These are phyloP conservation scores for Ochropleura plecta DNA, from an alignment of 2,888 invertebrate genomes.

Conservation along the genomic window DNA sequence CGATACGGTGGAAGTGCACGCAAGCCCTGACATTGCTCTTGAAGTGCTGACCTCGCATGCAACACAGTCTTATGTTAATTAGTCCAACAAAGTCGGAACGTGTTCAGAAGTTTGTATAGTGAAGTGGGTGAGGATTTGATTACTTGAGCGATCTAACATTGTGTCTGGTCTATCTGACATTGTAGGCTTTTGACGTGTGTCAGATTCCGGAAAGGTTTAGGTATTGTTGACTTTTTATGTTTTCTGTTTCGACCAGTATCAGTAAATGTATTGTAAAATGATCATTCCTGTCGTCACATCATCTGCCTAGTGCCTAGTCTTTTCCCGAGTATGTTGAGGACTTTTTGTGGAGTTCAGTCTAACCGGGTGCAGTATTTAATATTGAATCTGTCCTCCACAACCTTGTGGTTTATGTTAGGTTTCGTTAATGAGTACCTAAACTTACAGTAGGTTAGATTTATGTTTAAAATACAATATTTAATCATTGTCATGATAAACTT, in stretches of 20 bases:
- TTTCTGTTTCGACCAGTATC: background rate
- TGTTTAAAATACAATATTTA: background rate
- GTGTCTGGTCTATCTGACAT: background rate
- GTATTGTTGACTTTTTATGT: background rate
- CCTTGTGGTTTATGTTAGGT: too few relatives aligned
- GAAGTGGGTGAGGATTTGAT: conserved; percentile 30
- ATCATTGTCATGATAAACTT: background rate
- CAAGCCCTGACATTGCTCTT: conserved; percentile 61
- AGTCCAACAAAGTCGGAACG: conserved; percentile 14
- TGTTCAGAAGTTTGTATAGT: conserved; percentile 20
- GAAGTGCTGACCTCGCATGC: conserved; percentile 47
- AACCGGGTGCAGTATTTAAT: background rate
- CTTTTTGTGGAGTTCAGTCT: background rate
- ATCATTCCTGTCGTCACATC: background rate
- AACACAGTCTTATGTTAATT: conserved; percentile 56
- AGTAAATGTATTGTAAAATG: background rate
- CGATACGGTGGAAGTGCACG: conserved; percentile 41
- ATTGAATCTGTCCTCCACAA: background rate
- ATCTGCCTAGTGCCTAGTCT: background rate
- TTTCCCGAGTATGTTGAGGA: background rate
- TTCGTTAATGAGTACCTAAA: too few relatives aligned
- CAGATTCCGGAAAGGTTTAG: background rate
- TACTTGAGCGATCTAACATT: conserved; percentile 25
- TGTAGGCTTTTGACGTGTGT: background rate
- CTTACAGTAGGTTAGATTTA: too few relatives aligned